Percentiles rank a stretch among this genome's conserved stretches.
Evolutionary conservation across 2,113 vertebrate genomes (phyloP).

Genomic region (Butorides virescens): DNA sequence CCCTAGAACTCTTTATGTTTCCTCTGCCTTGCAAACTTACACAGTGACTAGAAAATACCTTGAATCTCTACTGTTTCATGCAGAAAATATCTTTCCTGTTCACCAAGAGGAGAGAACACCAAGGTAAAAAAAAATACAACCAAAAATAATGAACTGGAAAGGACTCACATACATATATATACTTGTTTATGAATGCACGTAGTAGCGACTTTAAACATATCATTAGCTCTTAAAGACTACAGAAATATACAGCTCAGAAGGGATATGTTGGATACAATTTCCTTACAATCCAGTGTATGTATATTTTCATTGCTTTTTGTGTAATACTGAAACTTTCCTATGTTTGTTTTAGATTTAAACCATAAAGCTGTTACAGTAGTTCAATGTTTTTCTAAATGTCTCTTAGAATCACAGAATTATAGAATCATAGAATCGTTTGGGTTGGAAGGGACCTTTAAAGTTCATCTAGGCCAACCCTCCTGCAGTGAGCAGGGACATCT

Average conservation of each 20-base stretch:
- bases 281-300: not conserved
- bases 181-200: not conserved
- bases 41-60: not conserved
- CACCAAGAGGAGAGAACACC: not conserved
- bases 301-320: not conserved
- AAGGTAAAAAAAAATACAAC: not conserved
- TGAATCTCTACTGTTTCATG: not conserved
- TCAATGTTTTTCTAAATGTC: not conserved
- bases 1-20: not conserved
- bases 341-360: not conserved
- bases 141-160: not conserved
- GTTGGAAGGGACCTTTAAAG: not conserved
- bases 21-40: not conserved
- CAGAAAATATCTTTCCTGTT: not conserved
- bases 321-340: not conserved
- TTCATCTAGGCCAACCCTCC: not conserved
- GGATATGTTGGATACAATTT: not conserved
- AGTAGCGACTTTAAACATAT: not conserved
- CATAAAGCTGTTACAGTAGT: not conserved
- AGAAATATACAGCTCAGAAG: not conserved
- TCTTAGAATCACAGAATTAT: not conserved
- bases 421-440: not conserved
- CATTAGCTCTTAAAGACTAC: not conserved
- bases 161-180: not conserved
- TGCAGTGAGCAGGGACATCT: not conserved